Base-by-base conservation (phyloP, 1,140 invertebrate genomes). In the Bombus affinis region DNA sequence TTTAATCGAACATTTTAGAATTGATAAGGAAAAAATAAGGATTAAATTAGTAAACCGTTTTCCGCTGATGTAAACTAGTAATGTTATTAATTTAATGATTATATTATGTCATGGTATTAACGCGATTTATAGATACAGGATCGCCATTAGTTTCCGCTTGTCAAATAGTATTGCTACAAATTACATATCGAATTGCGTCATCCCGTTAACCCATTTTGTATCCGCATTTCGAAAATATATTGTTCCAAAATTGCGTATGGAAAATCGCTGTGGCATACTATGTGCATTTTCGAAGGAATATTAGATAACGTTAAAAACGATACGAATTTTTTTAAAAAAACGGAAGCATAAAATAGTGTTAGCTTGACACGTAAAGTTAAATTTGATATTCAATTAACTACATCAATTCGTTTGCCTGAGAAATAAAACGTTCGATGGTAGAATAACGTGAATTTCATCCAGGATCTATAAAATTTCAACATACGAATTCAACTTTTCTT, bases 161-260 rank as follows among this genome's bases (percentile, higher is more conserved):
- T 78, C 76, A 78, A 65, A 78, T 28, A 42, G 59, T 44, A 44
- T 65, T 65, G 39, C 15, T 66, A 44, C 39, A 65, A 32, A 78
- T 32, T 78, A 25, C 25, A 44, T 12, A 65, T 78, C 53, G 76
- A 78, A 42, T 42, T 22, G n/a, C 59, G 37, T 25, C 75, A 65
- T 42, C n/a, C 65, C n/a, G 39, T 65, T 78, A 78, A 78, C 59
- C 76, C 28, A 66, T 22, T 78, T 78, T 78, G 12, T 12, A 42
- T 28, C 57, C n/a, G 8, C 39, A 28, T 65, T 62, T 65, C 59
- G 28, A 42, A 78, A 42, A 78, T n/a, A 18, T 13, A n/a, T 65
- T 65, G 25, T 78, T 12, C 12, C 12, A 39, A 44, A 59, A 28
- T 15, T 37, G 12, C 25, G 37, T 13, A 15, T 28, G 25, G 22